These are phyloP conservation scores for Carpatolechia fugitivella DNA, from an alignment of 2,888 invertebrate species.

Conservation along the genomic window DNA sequence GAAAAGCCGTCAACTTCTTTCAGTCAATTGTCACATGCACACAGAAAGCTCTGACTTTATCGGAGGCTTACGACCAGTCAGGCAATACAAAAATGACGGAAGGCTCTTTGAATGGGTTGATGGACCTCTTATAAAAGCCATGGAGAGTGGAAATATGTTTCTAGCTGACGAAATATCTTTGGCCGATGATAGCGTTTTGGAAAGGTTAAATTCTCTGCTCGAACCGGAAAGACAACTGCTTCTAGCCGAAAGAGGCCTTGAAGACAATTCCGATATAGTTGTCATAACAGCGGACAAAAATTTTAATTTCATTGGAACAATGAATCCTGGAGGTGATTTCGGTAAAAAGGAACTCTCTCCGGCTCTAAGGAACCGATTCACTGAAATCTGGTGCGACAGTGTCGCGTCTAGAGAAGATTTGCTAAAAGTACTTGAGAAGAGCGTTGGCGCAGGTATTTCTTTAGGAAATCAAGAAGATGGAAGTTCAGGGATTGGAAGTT, in stretches of 20 bases:
- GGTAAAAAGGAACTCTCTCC: conserved; percentile 99
- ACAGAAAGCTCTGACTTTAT: conserved; percentile 99
- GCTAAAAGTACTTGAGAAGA: conserved; percentile 88
- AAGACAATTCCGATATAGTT: conserved; percentile 77
- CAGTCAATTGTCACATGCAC: conserved; percentile 99
- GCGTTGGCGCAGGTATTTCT: conserved; percentile 80
- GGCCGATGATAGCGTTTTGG: conserved; percentile 98
- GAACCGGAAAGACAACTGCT: conserved; percentile 95
- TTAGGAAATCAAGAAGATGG: conserved; percentile 75
- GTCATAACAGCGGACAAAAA: conserved; percentile 83
- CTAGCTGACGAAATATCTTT: conserved; percentile 99
- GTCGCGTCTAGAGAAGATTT: conserved; percentile 87
- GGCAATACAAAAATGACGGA: conserved; percentile 80
- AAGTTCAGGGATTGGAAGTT: conserved; percentile 80
- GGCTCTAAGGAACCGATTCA: conserved; percentile 97
- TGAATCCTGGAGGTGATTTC: conserved; percentile 99
- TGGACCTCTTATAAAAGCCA: conserved; percentile 95
- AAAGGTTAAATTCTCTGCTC: conserved; percentile 96
- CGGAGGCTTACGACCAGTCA: conserved; percentile 94
- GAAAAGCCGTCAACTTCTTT: conserved; percentile 82
- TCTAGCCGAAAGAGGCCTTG: conserved; percentile 93
- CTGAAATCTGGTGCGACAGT: conserved; percentile 98
- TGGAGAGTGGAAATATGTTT: conserved; percentile 93
- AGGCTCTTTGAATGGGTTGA: conserved; percentile 98
- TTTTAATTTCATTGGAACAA: conserved; percentile 97